Evolutionary conservation across 2,888 invertebrate species (phyloP), one percentile per base, ranked within the genome.

Genomic region (Tenodera sinensis): DNA sequence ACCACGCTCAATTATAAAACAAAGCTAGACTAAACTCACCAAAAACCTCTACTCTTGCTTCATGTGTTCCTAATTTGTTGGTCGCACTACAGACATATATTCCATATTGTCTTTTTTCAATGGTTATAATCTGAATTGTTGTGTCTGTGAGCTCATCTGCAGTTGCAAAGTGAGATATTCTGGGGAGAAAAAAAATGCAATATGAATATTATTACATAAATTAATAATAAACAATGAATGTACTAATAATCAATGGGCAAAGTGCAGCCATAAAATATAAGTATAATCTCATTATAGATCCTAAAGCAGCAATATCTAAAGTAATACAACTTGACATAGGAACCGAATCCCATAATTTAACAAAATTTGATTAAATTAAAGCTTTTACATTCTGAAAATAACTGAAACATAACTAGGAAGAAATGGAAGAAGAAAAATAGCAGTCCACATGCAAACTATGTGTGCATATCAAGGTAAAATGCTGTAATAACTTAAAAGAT

Each of bases 121-220:
- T 97, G 0, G 98, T 98, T 89, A 98, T 97, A 3, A 98, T 96
- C 89, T 98, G 95, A 34, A 98, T 94, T 0, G 98, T 98, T 0
- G 98, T 98, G 92, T 98, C 98, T 0, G 98, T 98, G 92, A 97
- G 98, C 92, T 98, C 98, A 92, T 98, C 98, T 0, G 98, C 97
- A 0, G 97, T 97, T 6, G 98, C 97, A 92, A 98, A 98, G 92
- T 98, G 97, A 0, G 98, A 98, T 91, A 98, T 96, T 91, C 96
- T 96, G 93, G 71, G 92, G 91, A 90, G 90, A 87, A 82, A 84
- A n/a, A 81, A 84, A 30, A 81, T 71, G 12, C 12, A 54, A 34
- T 81, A 30, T 71, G 6, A 20, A 27, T 20, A 82, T 4, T 28
- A 1, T 42, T 42, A 12, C 86, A 86, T 27, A 81, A 85, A 14